Evolutionary conservation across 1,140 invertebrate genomes (phyloP).

Genomic region (Leptopilina clavipes): DNA sequence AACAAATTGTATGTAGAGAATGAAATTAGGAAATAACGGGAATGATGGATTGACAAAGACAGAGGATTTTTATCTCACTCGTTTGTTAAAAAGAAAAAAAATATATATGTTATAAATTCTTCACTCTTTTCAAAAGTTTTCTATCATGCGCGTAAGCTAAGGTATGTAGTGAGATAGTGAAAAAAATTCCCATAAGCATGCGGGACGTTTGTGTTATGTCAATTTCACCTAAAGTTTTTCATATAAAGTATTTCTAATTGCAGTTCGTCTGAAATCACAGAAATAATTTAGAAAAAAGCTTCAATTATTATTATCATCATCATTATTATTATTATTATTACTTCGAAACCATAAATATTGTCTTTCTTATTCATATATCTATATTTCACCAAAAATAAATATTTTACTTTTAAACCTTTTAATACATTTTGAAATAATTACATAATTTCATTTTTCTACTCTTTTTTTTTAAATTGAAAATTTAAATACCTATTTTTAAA

Average conservation of each 20-base stretch:
- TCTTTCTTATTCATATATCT: not conserved
- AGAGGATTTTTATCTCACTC: conserved; percentile 47
- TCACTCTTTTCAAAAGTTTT: conserved; percentile 60
- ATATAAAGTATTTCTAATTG: conserved; percentile 10
- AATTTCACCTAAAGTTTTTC: conserved; percentile 31
- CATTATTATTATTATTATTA: not conserved
- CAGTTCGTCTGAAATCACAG: conserved; percentile 33
- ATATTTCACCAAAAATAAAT: no score
- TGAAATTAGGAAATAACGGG: not conserved
- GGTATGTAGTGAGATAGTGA: conserved; percentile 70
- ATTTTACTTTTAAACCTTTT: no score
- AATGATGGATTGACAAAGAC: not conserved
- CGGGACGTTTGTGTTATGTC: conserved; percentile 59
- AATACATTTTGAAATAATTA: no score
- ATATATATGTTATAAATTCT: conserved; percentile 43
- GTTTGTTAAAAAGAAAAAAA: conserved; percentile 8
- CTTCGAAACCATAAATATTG: not conserved
- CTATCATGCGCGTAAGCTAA: conserved; percentile 71
- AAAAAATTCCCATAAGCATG: conserved; percentile 72
- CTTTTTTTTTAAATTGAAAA: no score
- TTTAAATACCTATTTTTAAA: no score
- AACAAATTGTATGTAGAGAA: no score
- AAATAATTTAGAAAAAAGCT: conserved; percentile 30
- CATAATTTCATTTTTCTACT: no score
- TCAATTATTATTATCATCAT: not conserved